phyloP scores from a whole-genome alignment of 1,140 invertebrate genomes.

The Phenacoccus solenopsis region DNA sequence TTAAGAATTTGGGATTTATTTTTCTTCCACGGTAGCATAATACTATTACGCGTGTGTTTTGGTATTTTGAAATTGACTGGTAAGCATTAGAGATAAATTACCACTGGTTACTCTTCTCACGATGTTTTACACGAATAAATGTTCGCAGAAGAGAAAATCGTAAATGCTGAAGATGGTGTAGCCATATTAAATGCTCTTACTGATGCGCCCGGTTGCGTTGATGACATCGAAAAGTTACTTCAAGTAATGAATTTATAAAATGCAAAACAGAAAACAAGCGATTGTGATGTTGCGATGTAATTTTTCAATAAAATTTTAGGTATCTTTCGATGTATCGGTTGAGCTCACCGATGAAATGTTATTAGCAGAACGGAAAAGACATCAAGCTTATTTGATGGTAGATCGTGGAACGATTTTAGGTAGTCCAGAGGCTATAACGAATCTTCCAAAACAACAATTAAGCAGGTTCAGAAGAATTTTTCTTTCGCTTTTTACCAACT shows the following conservation, averaged over 20 bases:
- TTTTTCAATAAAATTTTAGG: slow-evolving; percentile 30
- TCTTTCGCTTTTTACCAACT: not conserved
- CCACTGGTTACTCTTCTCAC: not conserved
- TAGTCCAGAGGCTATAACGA: slow-evolving; percentile 74
- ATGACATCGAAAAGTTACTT: slow-evolving; percentile 72
- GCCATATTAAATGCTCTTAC: slow-evolving; percentile 95
- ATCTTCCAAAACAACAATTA: slow-evolving; percentile 83
- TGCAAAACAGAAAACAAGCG: too few species aligned
- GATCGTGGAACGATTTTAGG: slow-evolving; percentile 85
- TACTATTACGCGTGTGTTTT: slow-evolving; percentile 91
- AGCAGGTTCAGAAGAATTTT: slow-evolving; percentile 38
- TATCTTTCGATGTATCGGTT: slow-evolving; percentile 44
- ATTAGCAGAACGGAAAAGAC: slow-evolving; percentile 78
- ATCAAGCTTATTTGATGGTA: slow-evolving; percentile 91
- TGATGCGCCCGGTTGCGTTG: slow-evolving; percentile 83
- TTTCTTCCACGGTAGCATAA: slow-evolving; percentile 86
- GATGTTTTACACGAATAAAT: not conserved
- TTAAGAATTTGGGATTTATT: slow-evolving; percentile 95
- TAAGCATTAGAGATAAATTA: slow-evolving; percentile 26
- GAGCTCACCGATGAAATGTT: slow-evolving; percentile 74
- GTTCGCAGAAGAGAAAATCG: slow-evolving; percentile 59
- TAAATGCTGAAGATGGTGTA: slow-evolving; percentile 76
- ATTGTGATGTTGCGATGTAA: too few species aligned
- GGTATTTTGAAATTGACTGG: slow-evolving; percentile 89
- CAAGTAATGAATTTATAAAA: slow-evolving; percentile 37